Evolutionary conservation across 2,113 vertebrate genomes (phyloP), one percentile per base, ranked within the genome.

Genomic region (Dipodomys stephensi): DNA sequence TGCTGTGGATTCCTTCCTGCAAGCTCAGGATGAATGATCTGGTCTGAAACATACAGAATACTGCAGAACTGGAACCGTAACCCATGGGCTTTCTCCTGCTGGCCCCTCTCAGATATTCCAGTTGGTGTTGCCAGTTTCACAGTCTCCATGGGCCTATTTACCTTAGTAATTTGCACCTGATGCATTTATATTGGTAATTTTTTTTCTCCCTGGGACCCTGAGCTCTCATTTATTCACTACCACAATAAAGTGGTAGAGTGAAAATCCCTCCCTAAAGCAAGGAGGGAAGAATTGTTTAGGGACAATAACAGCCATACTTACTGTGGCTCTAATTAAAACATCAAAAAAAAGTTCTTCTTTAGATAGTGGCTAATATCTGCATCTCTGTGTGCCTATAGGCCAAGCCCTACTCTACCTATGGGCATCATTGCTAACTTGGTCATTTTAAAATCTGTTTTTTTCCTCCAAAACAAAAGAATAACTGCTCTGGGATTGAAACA

Each of bases 161-260:
- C 93, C 93, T 92, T 94, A 79, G 86, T 92, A 93, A 96, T 95
- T 94, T 96, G 88, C 91, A 96, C 98, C 96, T 96, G 97, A 97
- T 97, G 96, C 94, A 92, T 97, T 94, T 97, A 94, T 95, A 82
- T 96, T 92, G 86, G 86, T 97, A 92, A 73, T 94, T 89, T 32
- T 97, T 94, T 97, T 84, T 20, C 49, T 96, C 93, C 81, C 92
- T 94, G 97, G 92, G 92, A 81, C 83, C 87, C 95, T 97, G n/a
- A 25, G 94, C 95, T 96, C 62, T 98, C 91, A 93, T 96, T 95
- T 95, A 95, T 95, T 95, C 96, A 83, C 82, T 90, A 80, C 89
- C 91, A 93, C 97, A 97, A 93, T 95, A 97, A 96, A 96, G 62
- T 80, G 62, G 62, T 93, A 30, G 23, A 69, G 73, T 94, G 86